Conservation (phyloP, 1,140 invertebrate species). For the Battus philenor region DNA sequence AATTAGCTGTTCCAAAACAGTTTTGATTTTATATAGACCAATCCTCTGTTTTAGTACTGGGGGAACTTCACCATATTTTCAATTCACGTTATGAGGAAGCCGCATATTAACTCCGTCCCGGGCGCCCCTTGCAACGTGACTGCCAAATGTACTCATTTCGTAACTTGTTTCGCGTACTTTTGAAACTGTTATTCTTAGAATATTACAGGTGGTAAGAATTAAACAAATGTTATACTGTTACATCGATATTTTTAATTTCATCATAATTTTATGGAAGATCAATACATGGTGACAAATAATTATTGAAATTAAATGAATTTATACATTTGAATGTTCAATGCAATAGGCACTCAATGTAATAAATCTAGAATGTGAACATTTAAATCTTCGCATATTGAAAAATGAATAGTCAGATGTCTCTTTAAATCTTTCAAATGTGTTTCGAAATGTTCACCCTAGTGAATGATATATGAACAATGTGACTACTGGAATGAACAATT, state of each 20-base stretch:
- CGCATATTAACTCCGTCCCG: conserved; percentile 48
- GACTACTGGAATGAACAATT: conserved; percentile 62
- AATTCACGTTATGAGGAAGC: conserved; percentile 64
- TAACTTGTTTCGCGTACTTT: too few relatives aligned
- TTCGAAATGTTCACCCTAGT: conserved; percentile 69
- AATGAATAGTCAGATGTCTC: too few relatives aligned
- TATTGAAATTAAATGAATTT: conserved; percentile 72
- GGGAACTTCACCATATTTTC: conserved; percentile 12
- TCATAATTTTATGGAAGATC: conserved; percentile 76
- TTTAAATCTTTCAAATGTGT: conserved; percentile 60
- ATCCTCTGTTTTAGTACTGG: conserved; percentile 1
- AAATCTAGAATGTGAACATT: conserved; percentile 72
- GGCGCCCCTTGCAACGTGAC: conserved; percentile 38
- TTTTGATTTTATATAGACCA: not conserved
- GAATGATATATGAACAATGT: conserved; percentile 46
- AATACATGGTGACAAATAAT: conserved; percentile 75
- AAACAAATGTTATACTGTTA: conserved; percentile 67
- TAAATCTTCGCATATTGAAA: conserved; percentile 63
- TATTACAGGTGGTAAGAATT: conserved; percentile 38
- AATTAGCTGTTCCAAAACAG: not conserved
- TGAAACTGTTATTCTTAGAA: too few relatives aligned
- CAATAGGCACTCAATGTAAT: conserved; percentile 75
- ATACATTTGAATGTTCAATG: conserved; percentile 72
- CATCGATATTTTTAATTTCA: conserved; percentile 75
- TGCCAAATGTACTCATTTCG: conserved; percentile 46